Conservation (phyloP, 2,797 vertebrate species). For the Alectoris magna region DNA sequence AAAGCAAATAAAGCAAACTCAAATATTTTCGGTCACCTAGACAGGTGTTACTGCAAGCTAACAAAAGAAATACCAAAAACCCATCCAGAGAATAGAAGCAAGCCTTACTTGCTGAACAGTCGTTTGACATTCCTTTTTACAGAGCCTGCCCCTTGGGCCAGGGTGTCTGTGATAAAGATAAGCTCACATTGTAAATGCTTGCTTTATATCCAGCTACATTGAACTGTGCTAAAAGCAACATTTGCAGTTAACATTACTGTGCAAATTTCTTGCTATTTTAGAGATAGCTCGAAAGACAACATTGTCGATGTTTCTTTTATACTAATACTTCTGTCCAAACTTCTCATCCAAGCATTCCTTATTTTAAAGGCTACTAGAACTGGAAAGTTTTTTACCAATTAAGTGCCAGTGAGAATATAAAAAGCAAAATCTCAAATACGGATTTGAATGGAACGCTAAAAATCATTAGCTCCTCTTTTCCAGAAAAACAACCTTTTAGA, state of each 20-base stretch:
- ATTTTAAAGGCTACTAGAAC: background rate
- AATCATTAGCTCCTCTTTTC: background rate
- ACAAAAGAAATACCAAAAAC: constrained; percentile 61
- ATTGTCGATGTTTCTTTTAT: background rate
- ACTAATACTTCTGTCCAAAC: background rate
- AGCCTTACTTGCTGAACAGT: constrained; percentile 16
- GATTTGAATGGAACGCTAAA: background rate
- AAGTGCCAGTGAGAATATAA: background rate
- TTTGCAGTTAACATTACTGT: constrained; percentile 29
- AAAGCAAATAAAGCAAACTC: constrained; percentile 50
- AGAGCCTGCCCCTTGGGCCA: constrained; percentile 15
- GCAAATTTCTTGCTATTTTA: constrained; percentile 24
- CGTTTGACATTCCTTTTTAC: constrained; percentile 51
- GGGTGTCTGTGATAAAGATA: constrained; percentile 34
- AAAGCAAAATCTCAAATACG: background rate
- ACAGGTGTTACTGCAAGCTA: constrained; percentile 60
- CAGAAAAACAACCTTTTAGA: background rate
- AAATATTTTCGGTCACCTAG: constrained; percentile 56
- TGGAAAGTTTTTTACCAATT: background rate
- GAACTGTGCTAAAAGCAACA: constrained; percentile 35
- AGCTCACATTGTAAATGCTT: constrained; percentile 27
- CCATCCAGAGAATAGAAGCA: constrained; percentile 23
- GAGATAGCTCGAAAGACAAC: background rate
- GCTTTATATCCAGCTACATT: constrained; percentile 11
- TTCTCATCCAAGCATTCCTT: background rate